Evolutionary conservation across 2,113 vertebrate species (phyloP).

Genomic region (Scalopus aquaticus): DNA sequence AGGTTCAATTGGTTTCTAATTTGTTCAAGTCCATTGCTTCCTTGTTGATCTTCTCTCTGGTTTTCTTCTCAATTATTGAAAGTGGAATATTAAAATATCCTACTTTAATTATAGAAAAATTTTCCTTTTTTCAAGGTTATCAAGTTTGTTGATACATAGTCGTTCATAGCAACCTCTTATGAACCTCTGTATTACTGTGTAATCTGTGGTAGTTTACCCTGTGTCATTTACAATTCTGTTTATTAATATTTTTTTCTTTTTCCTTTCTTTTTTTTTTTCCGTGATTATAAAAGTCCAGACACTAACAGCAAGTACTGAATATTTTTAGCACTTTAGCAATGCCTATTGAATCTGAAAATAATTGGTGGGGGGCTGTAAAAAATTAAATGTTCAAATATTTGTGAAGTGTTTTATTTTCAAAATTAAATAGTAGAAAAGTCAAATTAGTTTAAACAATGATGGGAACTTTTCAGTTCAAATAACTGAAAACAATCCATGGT

Average conservation of each 20-base stretch:
- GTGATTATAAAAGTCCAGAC: neutral
- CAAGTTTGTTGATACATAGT: neutral
- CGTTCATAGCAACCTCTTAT: too few relatives aligned
- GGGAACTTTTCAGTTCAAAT: neutral
- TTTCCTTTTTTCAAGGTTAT: neutral
- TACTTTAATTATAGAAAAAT: neutral
- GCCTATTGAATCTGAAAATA: neutral
- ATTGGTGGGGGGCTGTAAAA: neutral
- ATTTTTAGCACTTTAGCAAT: neutral
- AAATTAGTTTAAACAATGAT: neutral
- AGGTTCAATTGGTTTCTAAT: neutral
- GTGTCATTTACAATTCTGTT: neutral
- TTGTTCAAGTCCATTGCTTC: slow-evolving; percentile 2
- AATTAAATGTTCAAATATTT: neutral
- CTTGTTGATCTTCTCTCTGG: neutral
- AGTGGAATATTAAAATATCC: neutral
- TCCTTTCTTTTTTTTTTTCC: too few relatives aligned
- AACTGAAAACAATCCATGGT: neutral
- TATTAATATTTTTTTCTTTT: neutral
- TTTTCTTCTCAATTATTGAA: neutral
- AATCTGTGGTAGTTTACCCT: too few relatives aligned
- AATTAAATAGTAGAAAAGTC: neutral
- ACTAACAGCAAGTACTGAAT: neutral
- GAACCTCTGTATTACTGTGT: too few relatives aligned
- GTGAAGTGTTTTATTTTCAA: neutral